Conservation (phyloP, 2,113 vertebrate species). For the Empidonax alnorum region DNA sequence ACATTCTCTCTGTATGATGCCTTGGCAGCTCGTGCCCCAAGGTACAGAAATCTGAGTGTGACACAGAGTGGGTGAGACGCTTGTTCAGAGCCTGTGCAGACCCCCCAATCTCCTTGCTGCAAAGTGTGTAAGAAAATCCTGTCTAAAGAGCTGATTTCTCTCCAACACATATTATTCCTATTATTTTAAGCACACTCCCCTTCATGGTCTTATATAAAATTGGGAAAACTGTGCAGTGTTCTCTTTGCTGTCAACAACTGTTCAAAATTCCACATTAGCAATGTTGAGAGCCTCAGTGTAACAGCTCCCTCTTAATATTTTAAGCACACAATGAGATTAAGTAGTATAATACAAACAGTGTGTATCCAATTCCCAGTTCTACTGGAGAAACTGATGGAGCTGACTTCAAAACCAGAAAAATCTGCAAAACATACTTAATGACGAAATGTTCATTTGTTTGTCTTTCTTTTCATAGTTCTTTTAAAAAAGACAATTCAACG, state of each 20-base stretch:
- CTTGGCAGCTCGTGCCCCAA: constrained; percentile 10
- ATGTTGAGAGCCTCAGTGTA: neutral
- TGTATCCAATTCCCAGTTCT: neutral
- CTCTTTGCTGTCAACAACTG: neutral
- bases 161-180: neutral
- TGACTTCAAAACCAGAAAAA: neutral
- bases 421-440: neutral
- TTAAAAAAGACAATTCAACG: neutral
- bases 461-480: neutral
- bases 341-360: neutral
- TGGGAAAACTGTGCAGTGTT: neutral
- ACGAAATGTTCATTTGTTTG: neutral
- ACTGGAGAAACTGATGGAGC: neutral
- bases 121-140: neutral
- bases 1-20: neutral
- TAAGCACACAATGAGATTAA: constrained; percentile 1
- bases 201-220: neutral
- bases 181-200: neutral
- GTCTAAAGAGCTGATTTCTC: neutral
- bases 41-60: neutral
- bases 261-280: neutral
- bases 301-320: neutral
- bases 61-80: neutral
- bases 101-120: neutral
- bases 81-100: neutral